Evolutionary conservation across 2,797 vertebrate genomes (phyloP).

Genomic region (Gymnoscopelus braueri): DNA sequence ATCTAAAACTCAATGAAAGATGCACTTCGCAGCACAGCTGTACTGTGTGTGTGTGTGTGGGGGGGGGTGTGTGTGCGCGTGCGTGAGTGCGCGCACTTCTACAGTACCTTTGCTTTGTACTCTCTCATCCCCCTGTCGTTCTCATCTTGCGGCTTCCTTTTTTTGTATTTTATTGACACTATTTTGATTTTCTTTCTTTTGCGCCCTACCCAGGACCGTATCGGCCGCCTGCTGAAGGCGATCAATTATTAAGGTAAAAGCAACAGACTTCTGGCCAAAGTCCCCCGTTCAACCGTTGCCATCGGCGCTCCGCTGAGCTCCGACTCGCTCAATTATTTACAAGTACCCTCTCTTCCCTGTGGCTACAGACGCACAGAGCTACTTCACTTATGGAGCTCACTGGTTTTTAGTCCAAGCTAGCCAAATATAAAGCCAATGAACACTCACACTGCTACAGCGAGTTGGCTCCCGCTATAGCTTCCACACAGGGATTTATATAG

Average conservation of each 20-base stretch:
- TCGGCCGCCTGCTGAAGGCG: constrained; percentile 54
- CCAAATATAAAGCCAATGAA: constrained; percentile 46
- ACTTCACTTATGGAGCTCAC: constrained; percentile 47
- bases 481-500: constrained; percentile 30
- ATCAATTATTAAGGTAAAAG: constrained; percentile 62
- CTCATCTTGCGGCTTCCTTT: constrained; percentile 42
- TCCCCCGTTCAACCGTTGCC: constrained; percentile 44
- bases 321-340: constrained; percentile 66
- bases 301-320: constrained; percentile 36
- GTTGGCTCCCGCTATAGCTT: constrained; percentile 15
- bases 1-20: constrained; percentile 11
- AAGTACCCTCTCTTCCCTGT: constrained; percentile 34
- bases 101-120: too few relatives aligned
- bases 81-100: too few relatives aligned
- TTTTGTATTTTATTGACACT: constrained; percentile 27
- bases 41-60: neutral
- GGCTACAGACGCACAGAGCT: constrained; percentile 39
- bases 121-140: constrained; percentile 4
- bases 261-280: constrained; percentile 53
- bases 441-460: constrained; percentile 9
- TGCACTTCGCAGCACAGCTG: constrained; percentile 5
- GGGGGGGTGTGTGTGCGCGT: too few relatives aligned
- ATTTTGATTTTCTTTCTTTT: constrained; percentile 31
- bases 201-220: constrained; percentile 17
- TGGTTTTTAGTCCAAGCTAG: constrained; percentile 49